Percentiles rank a stretch among this genome's conserved stretches.
Evolutionary conservation across 2,113 vertebrate genomes (phyloP).

Genomic region (Anas platyrhynchos): DNA sequence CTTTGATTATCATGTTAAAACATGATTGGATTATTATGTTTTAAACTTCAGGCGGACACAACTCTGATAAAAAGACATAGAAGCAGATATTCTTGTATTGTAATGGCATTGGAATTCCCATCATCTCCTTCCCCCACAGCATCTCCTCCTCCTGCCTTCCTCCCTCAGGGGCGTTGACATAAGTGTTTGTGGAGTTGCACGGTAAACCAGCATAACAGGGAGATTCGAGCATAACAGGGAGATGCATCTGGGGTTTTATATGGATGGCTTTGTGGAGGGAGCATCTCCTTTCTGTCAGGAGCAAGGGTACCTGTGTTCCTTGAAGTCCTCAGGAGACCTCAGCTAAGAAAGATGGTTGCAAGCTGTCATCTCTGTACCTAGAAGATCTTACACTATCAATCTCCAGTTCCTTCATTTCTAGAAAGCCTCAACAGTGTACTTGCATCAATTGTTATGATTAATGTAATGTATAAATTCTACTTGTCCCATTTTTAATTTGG

Average conservation of each 20-base stretch:
- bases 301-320: background rate
- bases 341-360: background rate
- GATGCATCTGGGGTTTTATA: background rate
- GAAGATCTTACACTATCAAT: background rate
- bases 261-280: background rate
- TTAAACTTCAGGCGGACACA: background rate
- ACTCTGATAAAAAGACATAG: background rate
- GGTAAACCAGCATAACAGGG: background rate
- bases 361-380: background rate
- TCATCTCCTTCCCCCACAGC: background rate
- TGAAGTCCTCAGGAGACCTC: background rate
- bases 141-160: background rate
- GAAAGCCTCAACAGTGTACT: background rate
- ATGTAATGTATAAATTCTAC: background rate
- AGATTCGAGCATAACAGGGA: background rate
- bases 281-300: background rate
- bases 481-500: background rate
- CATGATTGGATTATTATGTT: background rate
- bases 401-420: background rate
- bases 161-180: background rate
- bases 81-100: background rate
- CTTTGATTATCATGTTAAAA: background rate
- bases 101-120: conserved; percentile 25
- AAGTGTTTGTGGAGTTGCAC: conserved; percentile 2
- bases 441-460: background rate